phyloP scores from a whole-genome alignment of 2,113 vertebrate genomes.

The Ophiodon elongatus region DNA sequence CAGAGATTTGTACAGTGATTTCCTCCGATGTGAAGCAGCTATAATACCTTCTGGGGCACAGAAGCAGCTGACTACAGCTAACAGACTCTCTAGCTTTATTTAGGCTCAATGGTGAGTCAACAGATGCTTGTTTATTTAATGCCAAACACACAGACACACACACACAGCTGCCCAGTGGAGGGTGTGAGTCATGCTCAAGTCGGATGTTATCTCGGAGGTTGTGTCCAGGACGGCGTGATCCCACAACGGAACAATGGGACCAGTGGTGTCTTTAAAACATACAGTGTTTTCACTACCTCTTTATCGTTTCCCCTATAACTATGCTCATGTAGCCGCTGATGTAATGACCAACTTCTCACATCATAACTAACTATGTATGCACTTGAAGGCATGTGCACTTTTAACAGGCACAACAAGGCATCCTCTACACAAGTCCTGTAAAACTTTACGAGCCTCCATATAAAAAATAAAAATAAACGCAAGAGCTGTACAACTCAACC shows the following conservation, averaged over 20 bases:
- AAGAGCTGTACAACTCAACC: not conserved
- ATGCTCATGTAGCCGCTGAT: not conserved
- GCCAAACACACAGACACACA: constrained; percentile 64
- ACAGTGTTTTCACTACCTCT: constrained; percentile 32
- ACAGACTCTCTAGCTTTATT: constrained; percentile 52
- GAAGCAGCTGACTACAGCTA: constrained; percentile 48
- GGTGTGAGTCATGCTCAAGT: constrained; percentile 55
- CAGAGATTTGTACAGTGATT: not conserved
- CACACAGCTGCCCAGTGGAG: constrained; percentile 60
- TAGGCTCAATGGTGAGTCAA: constrained; percentile 52
- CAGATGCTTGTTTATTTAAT: constrained; percentile 63
- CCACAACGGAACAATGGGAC: constrained; percentile 32
- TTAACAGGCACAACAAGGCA: constrained; percentile 2
- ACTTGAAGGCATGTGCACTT: constrained; percentile 3
- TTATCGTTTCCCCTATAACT: constrained; percentile 3
- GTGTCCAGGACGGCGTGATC: constrained; percentile 16
- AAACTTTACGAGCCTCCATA: constrained; percentile 37
- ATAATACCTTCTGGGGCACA: not conserved
- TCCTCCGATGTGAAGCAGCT: not conserved
- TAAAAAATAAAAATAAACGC: constrained; percentile 7
- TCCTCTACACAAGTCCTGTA: constrained; percentile 21
- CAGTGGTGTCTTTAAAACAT: constrained; percentile 5
- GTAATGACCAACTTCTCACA: not conserved
- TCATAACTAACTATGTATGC: not conserved
- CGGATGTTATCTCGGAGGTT: constrained; percentile 55